Base-by-base conservation (phyloP, 2,113 vertebrate species). In the Protobothrops flavoviridis region DNA sequence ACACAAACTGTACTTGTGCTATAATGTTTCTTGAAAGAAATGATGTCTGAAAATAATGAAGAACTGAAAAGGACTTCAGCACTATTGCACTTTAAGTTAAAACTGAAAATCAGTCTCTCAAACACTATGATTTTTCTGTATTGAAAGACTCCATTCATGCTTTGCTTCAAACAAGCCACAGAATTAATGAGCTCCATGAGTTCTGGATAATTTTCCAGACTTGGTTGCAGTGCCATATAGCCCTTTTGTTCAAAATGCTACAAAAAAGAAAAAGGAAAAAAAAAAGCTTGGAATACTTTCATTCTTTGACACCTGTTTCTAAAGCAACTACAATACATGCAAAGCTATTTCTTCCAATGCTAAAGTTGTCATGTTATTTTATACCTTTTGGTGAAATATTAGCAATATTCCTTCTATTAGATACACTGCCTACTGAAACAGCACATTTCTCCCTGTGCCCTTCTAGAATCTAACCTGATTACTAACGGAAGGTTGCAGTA, bases 21-120 rank as follows among this genome's bases (percentile, higher is more conserved):
- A 93, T 96, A 95, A 92, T 93, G 95, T 96, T 97, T 96, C 95
- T 97, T 90, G 92, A 95, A 97, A 96, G 95, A 97, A 96, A 92
- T 92, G 93, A 95, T 96, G 95, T 96, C 94, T 95, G 95, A 96
- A 96, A 96, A 96, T 95, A 96, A 95, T 96, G 96, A 97, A 97
- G 97, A 97, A 97, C 96, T 97, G 95, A 97, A 90, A 97, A 97
- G 97, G 98, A 98, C 98, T 98, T 98, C 97, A 99, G 99, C 99
- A 99, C 99, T 99, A 98, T 98, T 99, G 99, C 99, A 99, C 99
- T 99, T 99, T 99, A 99, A 94, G 97, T 98, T 98, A 97, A 98
- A 97, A 96, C 96, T 90, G 96, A 96, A 96, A 96, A 97, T 98
- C 94, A 97, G 95, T 97, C 97, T 97, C 95, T 98, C 93, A 97